Evolutionary conservation across 2,797 vertebrate species (phyloP).

Genomic region (Alexandromys oeconomus): DNA sequence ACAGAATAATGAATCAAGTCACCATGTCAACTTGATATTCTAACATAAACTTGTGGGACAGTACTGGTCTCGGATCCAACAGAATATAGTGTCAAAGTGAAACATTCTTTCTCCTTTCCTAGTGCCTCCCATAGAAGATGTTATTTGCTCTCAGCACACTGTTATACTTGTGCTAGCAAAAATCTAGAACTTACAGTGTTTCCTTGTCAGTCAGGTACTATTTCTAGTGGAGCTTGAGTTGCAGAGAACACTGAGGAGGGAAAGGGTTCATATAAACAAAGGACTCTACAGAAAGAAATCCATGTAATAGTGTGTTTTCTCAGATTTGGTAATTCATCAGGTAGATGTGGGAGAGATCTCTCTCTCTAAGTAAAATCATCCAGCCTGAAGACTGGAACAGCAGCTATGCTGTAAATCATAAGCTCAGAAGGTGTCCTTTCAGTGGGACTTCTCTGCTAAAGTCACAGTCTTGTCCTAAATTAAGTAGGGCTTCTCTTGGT

Average conservation of each 20-base stretch:
- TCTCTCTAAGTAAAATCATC: not conserved
- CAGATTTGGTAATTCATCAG: not conserved
- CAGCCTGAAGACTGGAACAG: fast-evolving
- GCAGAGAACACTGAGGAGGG: not conserved
- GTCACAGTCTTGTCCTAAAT: not conserved
- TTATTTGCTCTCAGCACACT: fast-evolving
- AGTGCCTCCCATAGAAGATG: not conserved
- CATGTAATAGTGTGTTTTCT: not conserved
- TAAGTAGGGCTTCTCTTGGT: not conserved
- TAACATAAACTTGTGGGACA: not conserved
- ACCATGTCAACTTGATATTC: not conserved
- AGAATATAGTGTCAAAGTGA: not conserved
- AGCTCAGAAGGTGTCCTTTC: no score
- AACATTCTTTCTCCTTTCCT: not conserved
- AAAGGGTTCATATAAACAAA: not conserved
- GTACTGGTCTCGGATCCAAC: fast-evolving
- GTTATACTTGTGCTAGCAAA: not conserved
- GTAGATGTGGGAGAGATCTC: fast-evolving
- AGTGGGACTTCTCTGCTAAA: not conserved
- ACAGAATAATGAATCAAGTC: not conserved
- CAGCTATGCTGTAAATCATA: not conserved
- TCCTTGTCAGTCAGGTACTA: not conserved
- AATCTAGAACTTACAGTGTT: not conserved
- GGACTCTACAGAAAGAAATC: not conserved
- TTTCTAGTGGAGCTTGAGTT: not conserved